A percentile compares a stretch with the other conserved stretches of the same genome.
Conservation (phyloP, 2,113 vertebrate genomes). For the Tetraodon nigroviridis region DNA sequence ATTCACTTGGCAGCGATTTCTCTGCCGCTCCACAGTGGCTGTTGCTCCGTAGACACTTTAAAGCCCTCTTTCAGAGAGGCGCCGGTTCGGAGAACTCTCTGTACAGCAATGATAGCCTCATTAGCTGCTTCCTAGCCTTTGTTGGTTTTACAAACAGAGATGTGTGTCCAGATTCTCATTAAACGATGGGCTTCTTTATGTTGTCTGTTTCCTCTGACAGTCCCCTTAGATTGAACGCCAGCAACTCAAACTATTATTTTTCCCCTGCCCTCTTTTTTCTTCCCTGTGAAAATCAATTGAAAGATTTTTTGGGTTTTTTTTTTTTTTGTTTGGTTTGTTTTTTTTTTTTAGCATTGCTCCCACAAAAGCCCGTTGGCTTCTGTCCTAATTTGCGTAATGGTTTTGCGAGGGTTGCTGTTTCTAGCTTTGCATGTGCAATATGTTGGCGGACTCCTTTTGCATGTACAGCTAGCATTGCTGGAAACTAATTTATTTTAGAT, state of each 20-base stretch:
- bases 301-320: slow-evolving; percentile 42
- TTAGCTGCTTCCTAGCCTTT: slow-evolving; percentile 74
- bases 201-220: slow-evolving; percentile 59
- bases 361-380: slow-evolving; percentile 43
- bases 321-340: no score
- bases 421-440: no score
- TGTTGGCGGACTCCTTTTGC: no score
- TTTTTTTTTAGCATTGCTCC: slow-evolving; percentile 40
- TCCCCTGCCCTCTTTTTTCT: slow-evolving; percentile 41
- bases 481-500: no score
- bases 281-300: slow-evolving; percentile 61
- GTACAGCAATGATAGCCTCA: slow-evolving; percentile 74
- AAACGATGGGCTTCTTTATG: slow-evolving; percentile 69
- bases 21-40: slow-evolving; percentile 59
- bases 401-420: neutral
- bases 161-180: slow-evolving; percentile 75
- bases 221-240: slow-evolving; percentile 68
- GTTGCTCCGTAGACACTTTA: slow-evolving; percentile 65
- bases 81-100: slow-evolving; percentile 60
- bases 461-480: no score
- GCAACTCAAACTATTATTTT: slow-evolving; percentile 62
- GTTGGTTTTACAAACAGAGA: slow-evolving; percentile 73
- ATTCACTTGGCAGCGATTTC: slow-evolving; percentile 43
- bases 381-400: neutral
- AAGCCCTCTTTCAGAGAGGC: slow-evolving; percentile 65